Conservation (phyloP, 1,140 invertebrate species). For the Drepana arcuata region DNA sequence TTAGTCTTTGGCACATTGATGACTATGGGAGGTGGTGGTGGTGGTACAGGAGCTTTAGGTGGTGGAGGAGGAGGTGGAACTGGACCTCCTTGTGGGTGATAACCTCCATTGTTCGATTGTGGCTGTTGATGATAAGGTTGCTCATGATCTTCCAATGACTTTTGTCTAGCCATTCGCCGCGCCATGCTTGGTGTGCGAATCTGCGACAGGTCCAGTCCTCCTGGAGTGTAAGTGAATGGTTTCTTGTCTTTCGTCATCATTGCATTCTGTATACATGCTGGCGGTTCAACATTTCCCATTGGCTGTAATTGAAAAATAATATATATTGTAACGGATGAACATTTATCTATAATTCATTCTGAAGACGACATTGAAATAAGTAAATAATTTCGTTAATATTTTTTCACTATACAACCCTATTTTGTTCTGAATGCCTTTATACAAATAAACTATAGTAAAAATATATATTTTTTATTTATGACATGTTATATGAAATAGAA, state of each 20-base stretch:
- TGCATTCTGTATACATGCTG: slow-evolving; percentile 91
- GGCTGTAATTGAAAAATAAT: slow-evolving; percentile 40
- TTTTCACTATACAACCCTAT: too few relatives aligned
- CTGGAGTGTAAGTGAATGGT: slow-evolving; percentile 95
- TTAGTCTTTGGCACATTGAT: slow-evolving; percentile 63
- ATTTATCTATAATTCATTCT: neutral
- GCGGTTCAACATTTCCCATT: slow-evolving; percentile 76
- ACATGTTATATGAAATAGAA: too few relatives aligned
- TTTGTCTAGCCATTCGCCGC: slow-evolving; percentile 78
- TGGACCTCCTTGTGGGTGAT: slow-evolving; percentile 67
- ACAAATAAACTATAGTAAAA: too few relatives aligned
- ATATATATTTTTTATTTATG: too few relatives aligned
- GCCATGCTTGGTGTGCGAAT: slow-evolving; percentile 92
- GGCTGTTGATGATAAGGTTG: slow-evolving; percentile 63
- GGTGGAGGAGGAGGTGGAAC: slow-evolving; percentile 74
- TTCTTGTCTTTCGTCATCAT: slow-evolving; percentile 97
- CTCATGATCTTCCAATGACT: slow-evolving; percentile 69
- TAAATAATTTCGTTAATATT: too few relatives aligned
- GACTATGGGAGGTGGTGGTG: slow-evolving; percentile 72
- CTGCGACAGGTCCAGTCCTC: slow-evolving; percentile 91
- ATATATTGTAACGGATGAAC: neutral
- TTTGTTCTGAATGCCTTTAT: too few relatives aligned
- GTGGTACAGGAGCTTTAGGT: slow-evolving; percentile 60
- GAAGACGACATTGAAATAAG: neutral
- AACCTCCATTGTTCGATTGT: slow-evolving; percentile 41